Evolutionary conservation across 2,797 vertebrate genomes (phyloP).

Genomic region (Alosa sapidissima): DNA sequence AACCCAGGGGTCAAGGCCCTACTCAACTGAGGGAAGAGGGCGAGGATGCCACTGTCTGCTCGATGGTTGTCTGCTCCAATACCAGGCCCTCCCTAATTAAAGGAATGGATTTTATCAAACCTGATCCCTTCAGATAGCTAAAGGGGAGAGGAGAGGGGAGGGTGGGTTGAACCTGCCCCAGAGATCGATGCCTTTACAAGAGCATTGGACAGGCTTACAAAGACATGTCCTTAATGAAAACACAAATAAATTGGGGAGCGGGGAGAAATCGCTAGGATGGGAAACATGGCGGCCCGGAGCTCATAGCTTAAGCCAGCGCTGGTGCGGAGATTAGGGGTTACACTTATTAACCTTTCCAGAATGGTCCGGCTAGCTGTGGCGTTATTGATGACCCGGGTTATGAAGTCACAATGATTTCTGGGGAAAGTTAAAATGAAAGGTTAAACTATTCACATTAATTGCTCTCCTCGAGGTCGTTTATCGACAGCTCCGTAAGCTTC

Average conservation of each 20-base stretch:
- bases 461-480: constrained; percentile 60
- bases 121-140: constrained; percentile 40
- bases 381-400: constrained; percentile 72
- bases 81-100: constrained; percentile 47
- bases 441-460: constrained; percentile 75
- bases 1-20: constrained; percentile 20
- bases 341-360: constrained; percentile 74
- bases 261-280: constrained; percentile 40
- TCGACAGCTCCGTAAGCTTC: constrained; percentile 54
- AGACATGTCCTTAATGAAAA: constrained; percentile 60
- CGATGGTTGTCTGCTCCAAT: constrained; percentile 35
- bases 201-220: constrained; percentile 43
- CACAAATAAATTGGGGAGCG: constrained; percentile 50
- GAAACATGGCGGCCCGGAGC: constrained; percentile 46
- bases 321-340: constrained; percentile 55
- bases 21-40: constrained; percentile 13
- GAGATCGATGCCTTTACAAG: constrained; percentile 55
- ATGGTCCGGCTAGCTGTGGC: constrained; percentile 58
- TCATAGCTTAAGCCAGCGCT: constrained; percentile 54
- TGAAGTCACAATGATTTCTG: constrained; percentile 71
- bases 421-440: constrained; percentile 70
- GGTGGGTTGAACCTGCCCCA: not conserved
- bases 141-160: constrained; percentile 24
- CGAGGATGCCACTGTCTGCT: constrained; percentile 35
- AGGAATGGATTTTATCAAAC: constrained; percentile 49